Conservation (phyloP, 1,140 invertebrate species). For the Aphaenogaster rudis region DNA sequence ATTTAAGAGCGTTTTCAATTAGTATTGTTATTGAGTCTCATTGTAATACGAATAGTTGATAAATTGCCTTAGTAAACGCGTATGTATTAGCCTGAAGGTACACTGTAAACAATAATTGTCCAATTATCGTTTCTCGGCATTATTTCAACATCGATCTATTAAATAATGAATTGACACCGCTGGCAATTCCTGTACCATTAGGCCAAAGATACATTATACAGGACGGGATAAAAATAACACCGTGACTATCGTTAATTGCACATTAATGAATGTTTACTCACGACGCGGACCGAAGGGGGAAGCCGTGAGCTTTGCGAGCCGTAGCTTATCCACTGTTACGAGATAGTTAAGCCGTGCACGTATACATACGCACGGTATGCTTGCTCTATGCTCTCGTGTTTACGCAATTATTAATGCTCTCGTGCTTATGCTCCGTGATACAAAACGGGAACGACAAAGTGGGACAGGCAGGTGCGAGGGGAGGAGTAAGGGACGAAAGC, state of each 20-base stretch:
- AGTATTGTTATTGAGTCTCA: not conserved
- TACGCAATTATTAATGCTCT: slow-evolving; percentile 62
- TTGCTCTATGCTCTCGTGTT: slow-evolving; percentile 61
- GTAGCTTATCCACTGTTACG: slow-evolving; percentile 48
- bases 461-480: not conserved
- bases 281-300: not conserved
- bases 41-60: not conserved
- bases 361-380: not conserved
- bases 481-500: slow-evolving; percentile 3
- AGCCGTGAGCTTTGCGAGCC: slow-evolving; percentile 22
- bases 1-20: not conserved
- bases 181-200: not conserved
- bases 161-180: slow-evolving; percentile 15
- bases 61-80: not conserved
- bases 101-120: slow-evolving; percentile 2
- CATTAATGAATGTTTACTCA: slow-evolving; percentile 54
- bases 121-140: not conserved
- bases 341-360: slow-evolving; percentile 46
- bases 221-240: slow-evolving; percentile 30
- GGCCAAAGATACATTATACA: not conserved
- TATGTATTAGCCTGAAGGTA: not conserved
- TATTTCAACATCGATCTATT: not conserved
- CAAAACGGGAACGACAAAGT: slow-evolving; percentile 56
- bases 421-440: slow-evolving; percentile 48
- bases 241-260: slow-evolving; percentile 29